A percentile compares a stretch with the other conserved stretches of the same genome.
phyloP scores from a whole-genome alignment of 2,888 invertebrate genomes.

The Caenorhabditis sp. region DNA sequence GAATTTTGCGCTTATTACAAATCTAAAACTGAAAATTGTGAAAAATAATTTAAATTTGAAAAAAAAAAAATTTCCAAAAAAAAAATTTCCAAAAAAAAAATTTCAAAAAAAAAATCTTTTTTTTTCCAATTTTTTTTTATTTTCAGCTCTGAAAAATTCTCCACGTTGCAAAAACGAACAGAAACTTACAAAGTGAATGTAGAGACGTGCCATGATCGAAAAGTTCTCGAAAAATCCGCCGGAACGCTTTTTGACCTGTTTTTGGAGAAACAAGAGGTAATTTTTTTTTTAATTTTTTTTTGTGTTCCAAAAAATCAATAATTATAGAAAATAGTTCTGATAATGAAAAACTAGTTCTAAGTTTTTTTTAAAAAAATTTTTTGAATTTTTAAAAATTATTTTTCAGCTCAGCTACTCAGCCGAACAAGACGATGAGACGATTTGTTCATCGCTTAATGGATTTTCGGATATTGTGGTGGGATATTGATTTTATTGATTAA shows the following conservation, averaged over 20 bases:
- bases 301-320: background rate
- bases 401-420: conserved; percentile 65
- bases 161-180: conserved; percentile 7
- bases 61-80: background rate
- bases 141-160: conserved; percentile 15
- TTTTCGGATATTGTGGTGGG: conserved; percentile 51
- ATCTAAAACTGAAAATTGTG: background rate
- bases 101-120: conserved; percentile 10
- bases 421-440: conserved; percentile 59
- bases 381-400: background rate
- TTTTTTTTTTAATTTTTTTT: background rate
- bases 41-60: background rate
- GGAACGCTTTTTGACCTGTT: conserved; percentile 59
- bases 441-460: conserved; percentile 13
- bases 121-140: background rate
- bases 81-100: background rate
- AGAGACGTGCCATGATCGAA: conserved; percentile 64
- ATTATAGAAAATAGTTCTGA: no score
- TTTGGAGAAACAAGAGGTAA: conserved; percentile 67
- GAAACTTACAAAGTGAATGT: conserved; percentile 57
- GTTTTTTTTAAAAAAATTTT: conserved; percentile 10
- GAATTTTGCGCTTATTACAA: background rate
- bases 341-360: background rate
- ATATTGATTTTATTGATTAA: background rate
- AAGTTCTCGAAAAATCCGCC: conserved; percentile 32